Evolutionary conservation across 1,140 invertebrate genomes (phyloP), one percentile per base, ranked within the genome.

Genomic region (Zaprionus taronus): DNA sequence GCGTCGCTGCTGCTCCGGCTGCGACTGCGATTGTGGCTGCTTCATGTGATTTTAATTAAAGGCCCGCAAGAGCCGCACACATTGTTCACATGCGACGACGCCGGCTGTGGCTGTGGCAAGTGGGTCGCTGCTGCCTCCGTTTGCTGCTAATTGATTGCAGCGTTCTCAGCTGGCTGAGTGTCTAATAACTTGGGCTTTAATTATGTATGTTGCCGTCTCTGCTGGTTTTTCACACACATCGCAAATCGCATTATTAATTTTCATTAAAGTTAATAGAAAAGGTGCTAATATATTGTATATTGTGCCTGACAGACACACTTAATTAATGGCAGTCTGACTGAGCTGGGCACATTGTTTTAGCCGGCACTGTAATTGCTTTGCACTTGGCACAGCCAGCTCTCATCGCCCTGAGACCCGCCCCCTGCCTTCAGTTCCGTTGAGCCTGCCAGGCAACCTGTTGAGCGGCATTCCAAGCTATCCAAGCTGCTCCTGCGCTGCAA

Each of bases 11-110:
- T 62, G 22, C 61, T 65, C 55, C 38, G 55, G 17, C 49, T 53
- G 49, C 22, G 65, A 44, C 72, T 66, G 14, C 44, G 36, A 24
- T 55, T 56, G 67, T 31, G 17, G 31, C 57, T 49, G 51, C 55
- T 75, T 90, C 82, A 85, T 87, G 81, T 79, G 84, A 81, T 79
- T 89, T 84, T 81, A 89, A 89, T 89, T 89, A 89, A 89, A 90
- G 79, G 78, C 68, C 71, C 38, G 56, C 51, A 34, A 65, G 17
- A 69, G 36, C 53, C 56, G 68, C 79, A 60, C 51, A 68, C 79
- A 87, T 78, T 87, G 84, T 87, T 66, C 15, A 66, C 62, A 66
- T 72, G 72, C 72, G 73, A 76, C 34, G 28, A 76, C 34, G 28
- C 14, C 36, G 24, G 26, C 55, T 57, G 56, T 28, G 53, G 20